These are phyloP conservation scores for Cercopithecus diana DNA, from an alignment of 2,797 vertebrate species.

Conservation along the genomic window DNA sequence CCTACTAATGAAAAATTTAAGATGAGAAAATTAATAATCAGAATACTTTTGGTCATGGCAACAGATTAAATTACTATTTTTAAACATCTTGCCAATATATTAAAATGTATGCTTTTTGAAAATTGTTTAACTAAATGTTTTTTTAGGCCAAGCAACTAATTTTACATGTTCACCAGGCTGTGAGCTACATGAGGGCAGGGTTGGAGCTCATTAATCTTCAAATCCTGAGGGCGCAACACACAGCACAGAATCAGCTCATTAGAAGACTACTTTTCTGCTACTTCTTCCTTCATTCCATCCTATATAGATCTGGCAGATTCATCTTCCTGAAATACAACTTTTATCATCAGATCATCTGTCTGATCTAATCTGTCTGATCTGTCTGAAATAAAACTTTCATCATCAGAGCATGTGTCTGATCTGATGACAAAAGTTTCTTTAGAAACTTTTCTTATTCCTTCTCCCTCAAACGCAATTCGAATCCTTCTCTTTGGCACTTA, in stretches of 20 bases:
- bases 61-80: background rate
- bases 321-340: background rate
- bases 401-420: background rate
- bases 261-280: background rate
- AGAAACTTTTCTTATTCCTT: background rate
- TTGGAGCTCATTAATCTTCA: background rate
- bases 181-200: background rate
- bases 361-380: background rate
- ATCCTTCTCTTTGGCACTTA: background rate
- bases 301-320: background rate
- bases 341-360: background rate
- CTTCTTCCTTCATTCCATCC: background rate
- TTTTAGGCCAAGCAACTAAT: background rate
- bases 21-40: background rate
- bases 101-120: background rate
- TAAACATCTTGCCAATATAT: background rate
- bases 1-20: background rate
- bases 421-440: too few species aligned
- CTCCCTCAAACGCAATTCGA: background rate
- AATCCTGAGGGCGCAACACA: background rate
- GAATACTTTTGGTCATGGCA: background rate
- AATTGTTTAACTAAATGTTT: background rate
- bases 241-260: background rate
- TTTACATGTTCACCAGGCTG: background rate
- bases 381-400: background rate